phyloP scores from a whole-genome alignment of 2,888 invertebrate genomes.

The Cataglyphis livida region DNA sequence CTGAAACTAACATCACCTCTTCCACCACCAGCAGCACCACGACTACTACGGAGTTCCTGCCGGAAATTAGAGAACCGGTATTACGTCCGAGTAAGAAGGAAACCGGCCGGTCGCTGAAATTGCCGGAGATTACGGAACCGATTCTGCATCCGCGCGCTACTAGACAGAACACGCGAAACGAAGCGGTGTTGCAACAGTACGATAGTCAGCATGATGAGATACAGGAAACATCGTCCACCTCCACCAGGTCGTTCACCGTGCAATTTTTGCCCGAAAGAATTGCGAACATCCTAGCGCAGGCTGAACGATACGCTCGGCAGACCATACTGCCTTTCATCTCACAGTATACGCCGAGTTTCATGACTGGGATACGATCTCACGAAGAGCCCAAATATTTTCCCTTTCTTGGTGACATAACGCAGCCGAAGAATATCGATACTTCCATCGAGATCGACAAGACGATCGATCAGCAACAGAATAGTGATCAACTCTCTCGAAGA shows the following conservation, averaged over 20 bases:
- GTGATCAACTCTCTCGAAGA: not conserved
- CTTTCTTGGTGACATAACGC: slow-evolving; percentile 84
- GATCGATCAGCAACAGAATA: not conserved
- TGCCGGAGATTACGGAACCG: slow-evolving; percentile 89
- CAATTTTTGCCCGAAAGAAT: slow-evolving; percentile 93
- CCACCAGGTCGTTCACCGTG: slow-evolving; percentile 87
- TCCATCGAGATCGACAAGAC: slow-evolving; percentile 4
- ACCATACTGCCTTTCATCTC: slow-evolving; percentile 92
- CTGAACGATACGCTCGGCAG: slow-evolving; percentile 93
- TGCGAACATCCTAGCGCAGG: slow-evolving; percentile 92
- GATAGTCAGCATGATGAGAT: slow-evolving; percentile 78
- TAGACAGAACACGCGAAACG: slow-evolving; percentile 75
- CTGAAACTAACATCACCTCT: slow-evolving; percentile 20
- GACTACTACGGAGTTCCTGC: slow-evolving; percentile 71
- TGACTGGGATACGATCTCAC: slow-evolving; percentile 81
- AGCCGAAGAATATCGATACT: slow-evolving; percentile 2
- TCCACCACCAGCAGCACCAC: not conserved
- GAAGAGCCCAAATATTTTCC: slow-evolving; percentile 89
- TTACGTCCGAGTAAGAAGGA: slow-evolving; percentile 86
- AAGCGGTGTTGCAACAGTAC: slow-evolving; percentile 7
- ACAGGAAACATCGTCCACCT: slow-evolving; percentile 79
- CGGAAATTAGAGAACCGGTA: slow-evolving; percentile 92
- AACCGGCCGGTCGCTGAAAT: slow-evolving; percentile 80
- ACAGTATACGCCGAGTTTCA: slow-evolving; percentile 91
- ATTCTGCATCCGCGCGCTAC: slow-evolving; percentile 87